Conservation (phyloP, 2,113 vertebrate species). For the Gobio gobio region DNA sequence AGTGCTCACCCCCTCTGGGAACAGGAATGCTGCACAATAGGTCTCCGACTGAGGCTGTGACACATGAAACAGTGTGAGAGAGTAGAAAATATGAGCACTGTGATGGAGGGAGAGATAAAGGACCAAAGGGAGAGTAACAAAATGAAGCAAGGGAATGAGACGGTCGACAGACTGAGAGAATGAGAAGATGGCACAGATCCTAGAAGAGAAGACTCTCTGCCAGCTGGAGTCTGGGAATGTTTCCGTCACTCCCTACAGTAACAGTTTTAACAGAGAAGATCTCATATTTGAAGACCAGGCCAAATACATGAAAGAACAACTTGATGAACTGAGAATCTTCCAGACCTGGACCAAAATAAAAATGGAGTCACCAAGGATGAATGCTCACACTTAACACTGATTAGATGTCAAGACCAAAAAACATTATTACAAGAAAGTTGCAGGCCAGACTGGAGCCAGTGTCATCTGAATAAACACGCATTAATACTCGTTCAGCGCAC, state of each 20-base stretch:
- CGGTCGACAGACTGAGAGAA: constrained; percentile 10
- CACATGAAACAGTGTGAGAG: constrained; percentile 1
- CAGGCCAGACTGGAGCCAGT: too few relatives aligned
- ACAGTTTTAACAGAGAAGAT: constrained; percentile 52
- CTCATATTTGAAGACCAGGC: constrained; percentile 18
- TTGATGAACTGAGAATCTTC: constrained; percentile 6
- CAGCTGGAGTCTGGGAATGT: constrained; percentile 42
- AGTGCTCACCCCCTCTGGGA: neutral
- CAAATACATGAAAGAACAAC: constrained; percentile 17
- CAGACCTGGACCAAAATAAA: constrained; percentile 6
- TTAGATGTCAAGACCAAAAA: too few relatives aligned
- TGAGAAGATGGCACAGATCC: constrained; percentile 45
- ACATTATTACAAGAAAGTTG: too few relatives aligned
- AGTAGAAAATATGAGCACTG: constrained; percentile 11
- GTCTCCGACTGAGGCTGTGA: neutral
- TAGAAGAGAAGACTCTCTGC: constrained; percentile 11
- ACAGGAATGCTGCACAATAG: constrained; percentile 26
- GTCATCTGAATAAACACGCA: too few relatives aligned
- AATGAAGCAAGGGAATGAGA: constrained; percentile 38
- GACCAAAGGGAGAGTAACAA: neutral
- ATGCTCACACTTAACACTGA: too few relatives aligned
- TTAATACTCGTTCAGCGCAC: too few relatives aligned
- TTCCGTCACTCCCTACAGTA: constrained; percentile 42
- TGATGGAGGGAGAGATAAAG: constrained; percentile 5
- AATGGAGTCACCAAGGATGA: neutral